phyloP scores from a whole-genome alignment of 1,140 invertebrate species.

The Triops cancriformis region DNA sequence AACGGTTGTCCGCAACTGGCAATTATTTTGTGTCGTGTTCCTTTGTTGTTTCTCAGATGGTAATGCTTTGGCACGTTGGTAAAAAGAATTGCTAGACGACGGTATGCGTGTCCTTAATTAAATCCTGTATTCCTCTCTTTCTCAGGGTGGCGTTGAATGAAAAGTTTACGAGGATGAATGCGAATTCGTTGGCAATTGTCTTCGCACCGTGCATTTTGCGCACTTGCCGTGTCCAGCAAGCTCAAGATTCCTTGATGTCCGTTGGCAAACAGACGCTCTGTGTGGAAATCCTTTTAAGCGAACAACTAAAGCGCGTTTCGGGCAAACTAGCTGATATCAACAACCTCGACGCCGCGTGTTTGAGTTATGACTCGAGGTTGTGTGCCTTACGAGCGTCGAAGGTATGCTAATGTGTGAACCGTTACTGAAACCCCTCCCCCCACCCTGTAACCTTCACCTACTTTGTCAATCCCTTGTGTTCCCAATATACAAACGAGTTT shows the following conservation, averaged over 20 bases:
- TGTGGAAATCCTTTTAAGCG: conserved; percentile 77
- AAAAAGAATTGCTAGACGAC: no score
- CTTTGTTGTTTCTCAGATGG: no score
- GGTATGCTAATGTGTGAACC: conserved; percentile 38
- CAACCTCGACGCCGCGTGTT: conserved; percentile 70
- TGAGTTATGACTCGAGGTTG: conserved; percentile 62
- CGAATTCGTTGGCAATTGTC: conserved; percentile 83
- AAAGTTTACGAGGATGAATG: conserved; percentile 83
- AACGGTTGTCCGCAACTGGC: no score
- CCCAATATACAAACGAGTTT: conserved; percentile 1
- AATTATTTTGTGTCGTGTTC: no score
- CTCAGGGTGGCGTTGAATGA: conserved; percentile 70
- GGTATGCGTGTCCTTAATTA: no score
- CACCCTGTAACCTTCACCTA: background rate
- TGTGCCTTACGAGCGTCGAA: conserved; percentile 63
- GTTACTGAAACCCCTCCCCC: conserved; percentile 12
- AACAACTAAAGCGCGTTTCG: conserved; percentile 63
- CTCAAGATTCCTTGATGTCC: conserved; percentile 54
- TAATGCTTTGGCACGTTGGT: no score
- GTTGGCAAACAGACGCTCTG: conserved; percentile 70
- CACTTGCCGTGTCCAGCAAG: conserved; percentile 72
- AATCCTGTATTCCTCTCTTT: conserved; percentile 27
- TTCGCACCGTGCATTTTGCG: conserved; percentile 89
- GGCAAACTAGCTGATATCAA: conserved; percentile 78
- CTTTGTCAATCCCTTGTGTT: background rate